Evolutionary conservation across 2,797 vertebrate genomes (phyloP), one percentile per base, ranked within the genome.

Genomic region (Rhyacichthys aspro): DNA sequence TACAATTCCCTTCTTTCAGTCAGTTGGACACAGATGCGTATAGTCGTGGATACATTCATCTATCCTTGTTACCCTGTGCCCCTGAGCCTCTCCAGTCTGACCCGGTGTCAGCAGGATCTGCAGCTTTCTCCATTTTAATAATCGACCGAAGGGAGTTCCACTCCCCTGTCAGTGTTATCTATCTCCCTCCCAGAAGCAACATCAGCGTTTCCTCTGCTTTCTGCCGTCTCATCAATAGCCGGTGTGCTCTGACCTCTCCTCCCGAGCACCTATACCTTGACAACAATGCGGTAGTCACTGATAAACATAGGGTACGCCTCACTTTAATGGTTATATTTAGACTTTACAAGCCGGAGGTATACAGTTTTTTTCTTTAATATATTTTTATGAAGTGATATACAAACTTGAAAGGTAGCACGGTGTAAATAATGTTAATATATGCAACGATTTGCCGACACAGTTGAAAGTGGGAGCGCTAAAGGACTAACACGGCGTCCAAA

Each of bases 181-280:
- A 70, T 86, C 76, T 85, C 77, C 76, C 37, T 73, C 70, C 19
- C 23, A 65, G 59, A 67, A 67, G 83, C 83, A 57, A 67, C 71
- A 67, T 91, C 89, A 88, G 89, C 87, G 7, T 73, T 86, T 91
- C 79, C 70, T 72, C 58, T 57, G 53, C 63, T 50, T 83, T 62
- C 64, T 70, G 76, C 74, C 55, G 16, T 72, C 64, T 81, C 83
- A 81, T 89, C 83, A 84, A 77, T 86, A 73, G n/a, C 65, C 58
- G 46, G 5, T 50, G 38, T 39, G 45, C 54, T 57, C 48, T 81
- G 74, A 85, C 81, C 78, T 83, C 55, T 39, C 11, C 60, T 61
- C 63, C 39, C 67, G 78, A 59, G 42, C 59, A 72, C 67, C 67
- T 73, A 70, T 19, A 61, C 59, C 53, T 43, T 48, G 66, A 64